Evolutionary conservation across 2,888 invertebrate species (phyloP).

Genomic region (Plebejus melissa): DNA sequence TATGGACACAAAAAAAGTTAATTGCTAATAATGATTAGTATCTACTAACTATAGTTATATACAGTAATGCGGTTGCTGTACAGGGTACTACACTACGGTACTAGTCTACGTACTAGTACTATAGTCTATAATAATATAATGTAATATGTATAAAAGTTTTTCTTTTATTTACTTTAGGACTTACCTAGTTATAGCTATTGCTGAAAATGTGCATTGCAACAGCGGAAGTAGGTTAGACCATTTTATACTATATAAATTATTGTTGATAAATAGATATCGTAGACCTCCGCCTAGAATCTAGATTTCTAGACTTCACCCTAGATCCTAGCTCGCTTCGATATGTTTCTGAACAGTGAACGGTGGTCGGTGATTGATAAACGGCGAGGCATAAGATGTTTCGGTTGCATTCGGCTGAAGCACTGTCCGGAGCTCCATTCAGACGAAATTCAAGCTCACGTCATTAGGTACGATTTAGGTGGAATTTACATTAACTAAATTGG

Average conservation of each 20-base stretch:
- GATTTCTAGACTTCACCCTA: background rate
- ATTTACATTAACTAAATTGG: slow-evolving; percentile 11
- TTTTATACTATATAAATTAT: background rate
- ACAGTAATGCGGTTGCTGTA: too few species aligned
- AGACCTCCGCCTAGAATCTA: background rate
- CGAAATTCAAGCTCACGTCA: background rate
- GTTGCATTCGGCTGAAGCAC: background rate
- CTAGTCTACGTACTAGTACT: too few species aligned
- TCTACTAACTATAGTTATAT: too few species aligned
- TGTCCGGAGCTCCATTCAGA: background rate
- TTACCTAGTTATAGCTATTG: too few species aligned
- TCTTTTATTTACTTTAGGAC: too few species aligned
- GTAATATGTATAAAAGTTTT: too few species aligned
- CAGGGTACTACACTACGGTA: too few species aligned
- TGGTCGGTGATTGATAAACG: slow-evolving; percentile 1
- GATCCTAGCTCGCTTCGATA: background rate
- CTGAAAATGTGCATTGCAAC: too few species aligned
- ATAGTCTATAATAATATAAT: too few species aligned
- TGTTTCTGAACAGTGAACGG: background rate
- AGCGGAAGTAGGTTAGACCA: background rate
- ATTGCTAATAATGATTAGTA: too few species aligned
- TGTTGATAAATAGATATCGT: too few species aligned
- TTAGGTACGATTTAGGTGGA: slow-evolving; percentile 6
- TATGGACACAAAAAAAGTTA: too few species aligned
- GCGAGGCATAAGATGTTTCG: background rate